A percentile compares a stretch with the other conserved stretches of the same genome.
Evolutionary conservation across 2,888 invertebrate genomes (phyloP).

Genomic region (Sesia apiformis): DNA sequence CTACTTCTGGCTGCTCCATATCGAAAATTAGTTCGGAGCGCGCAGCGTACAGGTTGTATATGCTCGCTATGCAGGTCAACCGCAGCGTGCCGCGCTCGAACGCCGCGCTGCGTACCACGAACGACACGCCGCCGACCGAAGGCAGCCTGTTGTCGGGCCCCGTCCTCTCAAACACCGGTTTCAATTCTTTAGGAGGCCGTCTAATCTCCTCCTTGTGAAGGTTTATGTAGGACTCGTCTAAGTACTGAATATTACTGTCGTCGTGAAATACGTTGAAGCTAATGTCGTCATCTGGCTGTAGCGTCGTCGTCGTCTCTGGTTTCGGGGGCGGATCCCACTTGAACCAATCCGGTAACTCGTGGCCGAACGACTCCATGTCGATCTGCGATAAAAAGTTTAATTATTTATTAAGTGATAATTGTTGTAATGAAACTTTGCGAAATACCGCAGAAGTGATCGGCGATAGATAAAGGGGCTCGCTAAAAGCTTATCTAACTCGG

Average conservation of each 20-base stretch:
- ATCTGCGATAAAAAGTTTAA: slow-evolving; percentile 29
- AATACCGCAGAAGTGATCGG: slow-evolving; percentile 23
- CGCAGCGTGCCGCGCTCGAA: slow-evolving; percentile 79
- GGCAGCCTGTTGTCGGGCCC: slow-evolving; percentile 57
- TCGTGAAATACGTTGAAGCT: slow-evolving; percentile 62
- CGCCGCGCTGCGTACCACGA: slow-evolving; percentile 76
- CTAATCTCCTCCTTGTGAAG: slow-evolving; percentile 64
- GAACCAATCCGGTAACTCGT: slow-evolving; percentile 60
- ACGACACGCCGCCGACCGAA: slow-evolving; percentile 68
- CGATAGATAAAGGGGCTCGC: slow-evolving; percentile 39
- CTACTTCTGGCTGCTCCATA: slow-evolving; percentile 84
- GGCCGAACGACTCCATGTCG: slow-evolving; percentile 53
- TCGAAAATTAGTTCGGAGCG: slow-evolving; percentile 78
- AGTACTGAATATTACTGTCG: slow-evolving; percentile 58
- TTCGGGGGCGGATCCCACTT: slow-evolving; percentile 65
- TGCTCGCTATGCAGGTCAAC: slow-evolving; percentile 78
- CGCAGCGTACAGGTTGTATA: slow-evolving; percentile 80
- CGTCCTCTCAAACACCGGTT: slow-evolving; percentile 48
- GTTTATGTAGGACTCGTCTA: slow-evolving; percentile 64
- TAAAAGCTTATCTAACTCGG: slow-evolving; percentile 47
- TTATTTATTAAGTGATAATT: slow-evolving; percentile 1
- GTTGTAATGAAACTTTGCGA: slow-evolving; percentile 10
- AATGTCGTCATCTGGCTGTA: slow-evolving; percentile 50
- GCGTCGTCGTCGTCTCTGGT: slow-evolving; percentile 56
- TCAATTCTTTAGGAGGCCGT: slow-evolving; percentile 46